Percentiles rank a stretch among this genome's conserved stretches.
Conservation (phyloP, 2,888 invertebrate species). For the Eristalis tenax region DNA sequence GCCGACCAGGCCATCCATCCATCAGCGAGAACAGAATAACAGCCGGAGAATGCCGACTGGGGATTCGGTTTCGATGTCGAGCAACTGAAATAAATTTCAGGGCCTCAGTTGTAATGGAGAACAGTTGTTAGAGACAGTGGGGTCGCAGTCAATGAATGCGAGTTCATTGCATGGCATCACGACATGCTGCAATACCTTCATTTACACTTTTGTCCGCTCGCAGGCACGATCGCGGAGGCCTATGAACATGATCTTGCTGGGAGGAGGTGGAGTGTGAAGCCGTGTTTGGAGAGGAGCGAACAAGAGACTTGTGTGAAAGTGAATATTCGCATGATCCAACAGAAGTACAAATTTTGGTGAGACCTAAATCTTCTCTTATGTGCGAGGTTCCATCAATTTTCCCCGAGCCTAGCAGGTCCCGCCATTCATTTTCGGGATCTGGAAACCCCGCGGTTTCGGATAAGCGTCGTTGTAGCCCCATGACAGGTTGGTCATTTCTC, state of each 20-base stretch:
- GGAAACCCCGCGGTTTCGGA: too few relatives aligned
- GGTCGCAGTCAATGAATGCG: neutral
- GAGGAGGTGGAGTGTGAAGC: neutral
- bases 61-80: slow-evolving; percentile 37
- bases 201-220: neutral
- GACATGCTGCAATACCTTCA: neutral
- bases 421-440: too few relatives aligned
- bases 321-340: neutral
- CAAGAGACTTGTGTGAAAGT: neutral
- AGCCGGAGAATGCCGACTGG: slow-evolving; percentile 42
- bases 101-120: slow-evolving; percentile 33
- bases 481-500: too few relatives aligned
- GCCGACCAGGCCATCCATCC: slow-evolving; percentile 27
- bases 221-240: neutral
- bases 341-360: neutral
- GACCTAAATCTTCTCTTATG: too few relatives aligned
- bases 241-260: neutral
- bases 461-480: too few relatives aligned
- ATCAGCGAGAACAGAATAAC: slow-evolving; percentile 49
- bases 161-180: neutral
- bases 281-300: neutral
- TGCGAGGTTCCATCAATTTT: too few relatives aligned
- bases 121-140: slow-evolving; percentile 19
- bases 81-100: slow-evolving; percentile 43
- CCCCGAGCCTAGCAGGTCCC: too few relatives aligned